Evolutionary conservation across 2,113 vertebrate genomes (phyloP).

Genomic region (Nothoprocta pentlandii): DNA sequence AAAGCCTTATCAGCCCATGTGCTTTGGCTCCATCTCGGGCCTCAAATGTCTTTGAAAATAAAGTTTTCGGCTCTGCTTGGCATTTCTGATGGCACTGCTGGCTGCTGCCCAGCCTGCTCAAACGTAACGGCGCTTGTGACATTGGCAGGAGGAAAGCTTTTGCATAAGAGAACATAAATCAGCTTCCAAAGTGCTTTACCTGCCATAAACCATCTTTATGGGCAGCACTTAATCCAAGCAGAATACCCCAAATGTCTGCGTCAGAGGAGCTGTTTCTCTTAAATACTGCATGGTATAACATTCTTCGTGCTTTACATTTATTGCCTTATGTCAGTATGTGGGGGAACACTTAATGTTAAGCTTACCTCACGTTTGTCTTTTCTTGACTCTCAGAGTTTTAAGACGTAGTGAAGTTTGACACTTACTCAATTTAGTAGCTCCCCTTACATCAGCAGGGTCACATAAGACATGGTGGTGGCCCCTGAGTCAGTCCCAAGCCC

Average conservation of each 20-base stretch:
- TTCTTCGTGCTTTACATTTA: neutral
- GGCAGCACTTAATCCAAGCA: slow-evolving; percentile 7
- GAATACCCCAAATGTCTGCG: neutral
- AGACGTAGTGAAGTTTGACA: neutral
- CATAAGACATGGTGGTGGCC: neutral
- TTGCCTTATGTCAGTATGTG: neutral
- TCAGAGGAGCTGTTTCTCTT: neutral
- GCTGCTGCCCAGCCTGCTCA: slow-evolving; percentile 29
- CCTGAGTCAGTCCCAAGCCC: neutral
- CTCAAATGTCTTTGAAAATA: neutral
- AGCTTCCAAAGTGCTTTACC: slow-evolving; percentile 22
- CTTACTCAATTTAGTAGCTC: neutral
- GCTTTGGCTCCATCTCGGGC: neutral
- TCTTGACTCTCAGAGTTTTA: neutral
- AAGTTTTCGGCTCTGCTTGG: neutral
- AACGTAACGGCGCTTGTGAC: neutral
- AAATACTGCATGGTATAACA: neutral
- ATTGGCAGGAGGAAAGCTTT: slow-evolving; percentile 33
- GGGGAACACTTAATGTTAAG: slow-evolving; percentile 1
- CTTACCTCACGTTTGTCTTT: neutral
- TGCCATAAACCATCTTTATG: neutral
- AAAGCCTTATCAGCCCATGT: neutral
- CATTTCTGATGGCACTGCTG: slow-evolving; percentile 24
- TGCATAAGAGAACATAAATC: slow-evolving; percentile 20
- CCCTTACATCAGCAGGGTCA: neutral